These are phyloP conservation scores for Drosophila borborema DNA, from an alignment of 2,888 invertebrate genomes.

Conservation along the genomic window DNA sequence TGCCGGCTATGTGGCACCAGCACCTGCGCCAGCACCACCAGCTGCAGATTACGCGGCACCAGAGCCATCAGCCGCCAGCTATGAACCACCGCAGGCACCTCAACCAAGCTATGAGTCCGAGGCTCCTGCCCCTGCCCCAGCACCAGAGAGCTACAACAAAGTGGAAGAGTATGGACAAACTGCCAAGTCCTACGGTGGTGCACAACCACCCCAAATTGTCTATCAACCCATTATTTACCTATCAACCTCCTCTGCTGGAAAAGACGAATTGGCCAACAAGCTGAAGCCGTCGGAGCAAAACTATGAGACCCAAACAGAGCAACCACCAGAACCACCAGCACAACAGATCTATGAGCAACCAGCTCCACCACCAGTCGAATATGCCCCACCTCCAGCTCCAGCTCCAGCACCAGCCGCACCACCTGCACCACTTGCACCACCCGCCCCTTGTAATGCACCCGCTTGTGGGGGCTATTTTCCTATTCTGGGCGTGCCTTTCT, in stretches of 20 bases:
- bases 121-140: constrained; percentile 33
- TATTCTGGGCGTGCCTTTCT: constrained; percentile 52
- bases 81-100: constrained; percentile 16
- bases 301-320: constrained; percentile 25
- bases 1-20: constrained; percentile 52
- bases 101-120: constrained; percentile 31
- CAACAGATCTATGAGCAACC: constrained; percentile 6
- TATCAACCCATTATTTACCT: constrained; percentile 82
- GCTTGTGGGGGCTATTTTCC: constrained; percentile 51
- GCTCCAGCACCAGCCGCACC: constrained; percentile 1
- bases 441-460: constrained; percentile 40
- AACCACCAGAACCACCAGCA: constrained; percentile 8
- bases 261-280: constrained; percentile 13
- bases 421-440: constrained; percentile 3
- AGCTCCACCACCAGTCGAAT: not conserved
- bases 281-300: constrained; percentile 11
- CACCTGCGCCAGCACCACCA: constrained; percentile 15
- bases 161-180: constrained; percentile 38
- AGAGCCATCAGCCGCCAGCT: constrained; percentile 24
- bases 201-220: constrained; percentile 66
- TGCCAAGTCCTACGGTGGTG: constrained; percentile 34
- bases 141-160: constrained; percentile 47
- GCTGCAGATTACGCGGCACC: not conserved
- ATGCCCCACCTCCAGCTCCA: constrained; percentile 14
- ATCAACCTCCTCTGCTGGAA: constrained; percentile 45